These are phyloP conservation scores for Donacobius atricapilla DNA, from an alignment of 2,113 vertebrate species.

Conservation along the genomic window DNA sequence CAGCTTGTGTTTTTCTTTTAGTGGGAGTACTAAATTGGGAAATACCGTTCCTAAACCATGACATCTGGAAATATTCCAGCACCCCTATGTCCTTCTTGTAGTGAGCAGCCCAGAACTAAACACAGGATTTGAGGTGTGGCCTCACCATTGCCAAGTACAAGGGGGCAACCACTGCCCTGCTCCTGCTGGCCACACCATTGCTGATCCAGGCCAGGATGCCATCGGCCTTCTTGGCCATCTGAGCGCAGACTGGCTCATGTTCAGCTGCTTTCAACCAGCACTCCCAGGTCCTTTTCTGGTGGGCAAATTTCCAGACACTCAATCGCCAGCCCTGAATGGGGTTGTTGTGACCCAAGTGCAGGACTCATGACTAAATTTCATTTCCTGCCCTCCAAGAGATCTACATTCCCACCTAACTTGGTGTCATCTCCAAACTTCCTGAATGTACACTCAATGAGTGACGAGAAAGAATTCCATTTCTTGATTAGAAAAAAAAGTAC, in stretches of 20 bases:
- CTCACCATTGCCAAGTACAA: fast-evolving
- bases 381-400: background rate
- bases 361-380: background rate
- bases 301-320: background rate
- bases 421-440: background rate
- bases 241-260: fast-evolving
- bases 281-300: fast-evolving
- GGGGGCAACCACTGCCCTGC: fast-evolving
- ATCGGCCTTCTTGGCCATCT: background rate
- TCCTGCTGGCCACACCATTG: background rate
- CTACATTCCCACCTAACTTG: background rate
- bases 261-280: background rate
- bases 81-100: background rate
- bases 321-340: background rate
- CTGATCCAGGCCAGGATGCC: background rate
- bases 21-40: background rate
- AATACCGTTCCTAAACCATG: background rate
- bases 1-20: background rate
- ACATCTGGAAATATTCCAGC: background rate
- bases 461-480: background rate
- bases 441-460: background rate
- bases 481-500: background rate
- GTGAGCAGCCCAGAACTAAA: background rate
- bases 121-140: fast-evolving
- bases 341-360: background rate